Percentiles rank a stretch among this genome's conserved stretches.
Conservation (phyloP, 1,140 invertebrate species). For the Charaxes varanes region DNA sequence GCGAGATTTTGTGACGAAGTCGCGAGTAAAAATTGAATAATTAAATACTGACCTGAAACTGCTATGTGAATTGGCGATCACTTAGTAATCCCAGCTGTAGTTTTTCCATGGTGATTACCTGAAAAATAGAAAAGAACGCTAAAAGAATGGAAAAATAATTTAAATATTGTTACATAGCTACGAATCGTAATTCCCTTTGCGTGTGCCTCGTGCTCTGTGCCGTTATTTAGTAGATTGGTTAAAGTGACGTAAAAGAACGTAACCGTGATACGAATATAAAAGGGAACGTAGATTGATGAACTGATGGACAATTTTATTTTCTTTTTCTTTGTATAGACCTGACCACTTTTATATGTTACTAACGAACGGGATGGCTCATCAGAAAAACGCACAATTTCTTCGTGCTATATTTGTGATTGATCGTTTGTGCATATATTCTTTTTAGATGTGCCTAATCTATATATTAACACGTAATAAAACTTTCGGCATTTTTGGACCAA, state of each 20-base stretch:
- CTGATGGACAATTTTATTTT: too few relatives aligned
- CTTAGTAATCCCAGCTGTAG: conserved; percentile 14
- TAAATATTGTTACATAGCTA: not conserved
- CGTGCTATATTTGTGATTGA: too few relatives aligned
- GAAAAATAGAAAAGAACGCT: conserved; percentile 22
- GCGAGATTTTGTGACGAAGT: too few relatives aligned
- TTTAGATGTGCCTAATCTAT: too few relatives aligned
- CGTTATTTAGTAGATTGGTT: not conserved
- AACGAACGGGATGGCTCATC: too few relatives aligned
- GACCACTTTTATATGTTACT: too few relatives aligned
- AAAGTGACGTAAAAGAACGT: not conserved
- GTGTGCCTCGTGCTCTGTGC: not conserved
- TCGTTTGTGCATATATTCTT: too few relatives aligned
- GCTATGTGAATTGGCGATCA: conserved; percentile 20
- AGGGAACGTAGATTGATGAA: not conserved
- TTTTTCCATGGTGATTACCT: conserved; percentile 35
- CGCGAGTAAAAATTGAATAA: too few relatives aligned
- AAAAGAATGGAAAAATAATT: conserved; percentile 9
- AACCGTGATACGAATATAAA: not conserved
- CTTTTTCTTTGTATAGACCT: too few relatives aligned
- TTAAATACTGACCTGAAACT: conserved; percentile 30
- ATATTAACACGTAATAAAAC: too few relatives aligned
- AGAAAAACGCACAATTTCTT: too few relatives aligned
- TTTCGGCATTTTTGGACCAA: too few relatives aligned
- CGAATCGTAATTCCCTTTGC: conserved; percentile 3